Base-by-base conservation (phyloP, 1,140 invertebrate species). In the Choristoneura fumiferana region DNA sequence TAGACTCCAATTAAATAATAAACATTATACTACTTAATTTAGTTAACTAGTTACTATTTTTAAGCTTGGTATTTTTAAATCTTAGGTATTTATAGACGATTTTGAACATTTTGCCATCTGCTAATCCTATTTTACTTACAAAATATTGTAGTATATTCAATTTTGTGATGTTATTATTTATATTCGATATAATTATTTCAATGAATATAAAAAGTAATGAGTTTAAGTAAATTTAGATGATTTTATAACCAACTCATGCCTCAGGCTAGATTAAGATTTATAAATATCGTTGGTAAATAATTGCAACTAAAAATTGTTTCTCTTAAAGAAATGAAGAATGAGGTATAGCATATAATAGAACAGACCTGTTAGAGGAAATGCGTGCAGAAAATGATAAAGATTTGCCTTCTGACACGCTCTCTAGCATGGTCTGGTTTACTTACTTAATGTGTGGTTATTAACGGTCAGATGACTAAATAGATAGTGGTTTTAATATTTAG, bases 331-430 rank as follows among this genome's bases (percentile, higher is more conserved):
- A 53, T 52, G 60, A 62, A 37, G 52, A 15, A 56, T 43, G 54
- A 33, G 43, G 29, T n/a, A 60, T 60, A 58, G 57, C 65, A 59
- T 67, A 13, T 52, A 57, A 62, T 66, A 54, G 38, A 73, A 78
- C 75, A 40, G 59, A 73, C 76, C 67, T 58, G 58, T 43, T 37
- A 43, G 59, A 77, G 78, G 78, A 79, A 81, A 72, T 74, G 76
- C 76, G 69, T 81, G 71, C 67, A 70, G 67, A 66, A 76, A 78
- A 77, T 73, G 69, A 81, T 67, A 61, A 67, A 67, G 63, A 67
- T 72, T 69, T 73, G 66, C 62, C 63, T 67, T 63, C 57, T 58
- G 36, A 62, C 63, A 58, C 57, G 56, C 45, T 53, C 49, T 60
- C 56, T 55, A 57, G 29, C 12, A 13, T 61, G 57, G 53, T 56